Percentiles rank a stretch among this genome's conserved stretches.
These are phyloP conservation scores for Scotopteryx bipunctaria DNA, from an alignment of 2,888 invertebrate species.

Conservation along the genomic window DNA sequence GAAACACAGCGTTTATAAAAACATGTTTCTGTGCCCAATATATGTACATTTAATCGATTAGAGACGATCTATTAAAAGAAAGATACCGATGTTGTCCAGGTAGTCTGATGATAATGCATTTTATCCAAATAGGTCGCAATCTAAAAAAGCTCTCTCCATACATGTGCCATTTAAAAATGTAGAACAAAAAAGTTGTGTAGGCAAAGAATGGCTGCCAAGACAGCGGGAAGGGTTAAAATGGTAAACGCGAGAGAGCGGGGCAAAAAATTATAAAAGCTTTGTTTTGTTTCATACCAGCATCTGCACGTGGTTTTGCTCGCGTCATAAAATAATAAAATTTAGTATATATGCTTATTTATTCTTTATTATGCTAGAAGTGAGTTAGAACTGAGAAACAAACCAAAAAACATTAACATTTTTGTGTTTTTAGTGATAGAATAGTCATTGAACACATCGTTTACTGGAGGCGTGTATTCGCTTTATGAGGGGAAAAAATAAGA, in stretches of 20 bases:
- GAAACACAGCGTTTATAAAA: conserved; percentile 26
- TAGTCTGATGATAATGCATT: conserved; percentile 80
- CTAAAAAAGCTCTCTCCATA: conserved; percentile 73
- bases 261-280: conserved; percentile 69
- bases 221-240: conserved; percentile 74
- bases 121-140: conserved; percentile 64
- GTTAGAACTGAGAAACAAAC: too few relatives aligned
- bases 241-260: conserved; percentile 59
- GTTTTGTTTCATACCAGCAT: conserved; percentile 43
- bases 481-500: too few relatives aligned
- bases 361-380: too few relatives aligned
- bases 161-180: conserved; percentile 82
- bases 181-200: conserved; percentile 72
- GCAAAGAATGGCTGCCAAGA: conserved; percentile 75
- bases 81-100: conserved; percentile 66
- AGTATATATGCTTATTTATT: background rate
- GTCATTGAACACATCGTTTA: too few relatives aligned
- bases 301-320: background rate
- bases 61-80: conserved; percentile 73
- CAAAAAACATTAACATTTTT: too few relatives aligned
- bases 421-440: too few relatives aligned
- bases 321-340: background rate
- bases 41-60: conserved; percentile 72
- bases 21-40: conserved; percentile 43
- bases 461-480: too few relatives aligned